Conservation (phyloP, 2,888 invertebrate genomes). For the Tetragonisca angustula region DNA sequence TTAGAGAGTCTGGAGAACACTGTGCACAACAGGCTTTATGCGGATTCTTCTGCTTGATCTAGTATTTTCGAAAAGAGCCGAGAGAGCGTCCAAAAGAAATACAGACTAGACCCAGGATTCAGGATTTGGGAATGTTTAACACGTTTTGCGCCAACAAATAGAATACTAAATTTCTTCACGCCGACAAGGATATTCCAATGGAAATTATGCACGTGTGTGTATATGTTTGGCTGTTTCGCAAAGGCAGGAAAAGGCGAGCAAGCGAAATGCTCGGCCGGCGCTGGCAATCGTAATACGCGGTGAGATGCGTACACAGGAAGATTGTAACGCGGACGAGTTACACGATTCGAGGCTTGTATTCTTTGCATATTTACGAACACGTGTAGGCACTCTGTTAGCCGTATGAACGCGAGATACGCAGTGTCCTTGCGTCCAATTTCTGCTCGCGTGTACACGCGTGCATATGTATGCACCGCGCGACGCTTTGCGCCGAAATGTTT, state of each 20-base stretch:
- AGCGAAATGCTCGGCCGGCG: neutral
- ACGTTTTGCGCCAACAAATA: too few relatives aligned
- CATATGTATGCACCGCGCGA: neutral
- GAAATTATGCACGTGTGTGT: too few relatives aligned
- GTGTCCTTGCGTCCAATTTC: neutral
- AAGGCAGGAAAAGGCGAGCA: neutral
- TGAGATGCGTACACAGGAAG: neutral
- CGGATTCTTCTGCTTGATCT: too few relatives aligned
- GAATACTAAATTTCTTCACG: too few relatives aligned
- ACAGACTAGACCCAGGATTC: too few relatives aligned
- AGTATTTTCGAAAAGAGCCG: too few relatives aligned
- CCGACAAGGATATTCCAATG: too few relatives aligned
- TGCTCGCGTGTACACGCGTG: neutral
- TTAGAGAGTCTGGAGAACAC: too few relatives aligned
- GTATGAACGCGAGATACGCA: neutral
- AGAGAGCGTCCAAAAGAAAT: too few relatives aligned
- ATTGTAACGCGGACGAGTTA: neutral
- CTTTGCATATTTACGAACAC: neutral
- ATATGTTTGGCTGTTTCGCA: too few relatives aligned
- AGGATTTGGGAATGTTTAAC: too few relatives aligned
- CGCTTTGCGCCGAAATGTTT: neutral
- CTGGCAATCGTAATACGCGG: neutral
- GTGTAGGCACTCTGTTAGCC: neutral
- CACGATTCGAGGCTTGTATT: neutral
- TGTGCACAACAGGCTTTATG: too few relatives aligned